Evolutionary conservation across 2,113 vertebrate species (phyloP).

Genomic region (Hypocryptadius cinnamomeus): DNA sequence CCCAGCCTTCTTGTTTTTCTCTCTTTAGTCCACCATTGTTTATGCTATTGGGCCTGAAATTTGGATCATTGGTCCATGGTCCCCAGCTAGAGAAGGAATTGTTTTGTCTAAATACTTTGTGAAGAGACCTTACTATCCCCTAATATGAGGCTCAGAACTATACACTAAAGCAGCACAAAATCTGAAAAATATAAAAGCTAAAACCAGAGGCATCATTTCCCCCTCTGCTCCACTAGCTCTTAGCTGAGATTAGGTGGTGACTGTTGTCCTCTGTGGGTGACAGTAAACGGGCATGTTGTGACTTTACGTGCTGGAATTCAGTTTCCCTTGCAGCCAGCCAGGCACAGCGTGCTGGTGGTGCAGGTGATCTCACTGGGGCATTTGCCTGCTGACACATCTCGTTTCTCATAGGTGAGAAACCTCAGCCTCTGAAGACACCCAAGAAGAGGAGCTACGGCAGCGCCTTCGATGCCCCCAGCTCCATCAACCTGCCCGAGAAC

Average conservation of each 20-base stretch:
- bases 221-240: background rate
- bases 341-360: fast-evolving
- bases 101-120: background rate
- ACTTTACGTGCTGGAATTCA: background rate
- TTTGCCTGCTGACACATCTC: background rate
- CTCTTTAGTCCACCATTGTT: background rate
- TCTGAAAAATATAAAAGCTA: background rate
- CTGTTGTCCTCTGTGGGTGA: background rate
- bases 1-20: background rate
- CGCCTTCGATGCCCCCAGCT: conserved; percentile 51
- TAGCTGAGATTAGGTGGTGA: background rate
- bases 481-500: conserved; percentile 26
- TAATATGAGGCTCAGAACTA: background rate
- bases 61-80: background rate
- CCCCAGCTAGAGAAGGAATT: background rate
- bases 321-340: background rate
- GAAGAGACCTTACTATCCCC: background rate
- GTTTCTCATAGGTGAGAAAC: conserved; percentile 66
- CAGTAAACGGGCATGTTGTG: background rate
- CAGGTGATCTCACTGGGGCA: background rate
- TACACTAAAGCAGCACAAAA: background rate
- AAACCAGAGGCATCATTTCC: background rate
- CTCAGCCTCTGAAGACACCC: conserved; percentile 68
- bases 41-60: background rate
- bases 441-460: conserved; percentile 72